Conservation (phyloP, 2,888 invertebrate species). For the Octonoba sinensis region DNA sequence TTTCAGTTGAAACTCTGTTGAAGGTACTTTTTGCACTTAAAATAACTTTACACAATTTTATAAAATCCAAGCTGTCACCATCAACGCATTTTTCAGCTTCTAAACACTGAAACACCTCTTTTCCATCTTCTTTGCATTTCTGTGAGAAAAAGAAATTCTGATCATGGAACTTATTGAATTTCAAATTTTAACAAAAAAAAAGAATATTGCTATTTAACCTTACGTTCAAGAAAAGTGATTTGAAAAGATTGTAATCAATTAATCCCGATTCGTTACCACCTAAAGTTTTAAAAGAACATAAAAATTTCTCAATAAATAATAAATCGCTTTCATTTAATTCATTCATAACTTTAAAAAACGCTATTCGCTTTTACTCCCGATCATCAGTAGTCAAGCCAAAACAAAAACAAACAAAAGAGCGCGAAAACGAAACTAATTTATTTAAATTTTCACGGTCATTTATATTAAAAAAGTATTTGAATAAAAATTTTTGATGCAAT, state of each 20-base stretch:
- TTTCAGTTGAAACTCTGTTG: slow-evolving; percentile 24
- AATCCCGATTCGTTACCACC: slow-evolving; percentile 34
- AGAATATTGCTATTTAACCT: background rate
- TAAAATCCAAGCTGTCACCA: slow-evolving; percentile 19
- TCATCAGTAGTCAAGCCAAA: no score
- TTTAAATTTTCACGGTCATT: no score
- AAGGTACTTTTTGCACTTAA: slow-evolving; percentile 23
- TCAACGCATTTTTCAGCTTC: slow-evolving; percentile 27
- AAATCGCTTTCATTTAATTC: slow-evolving; percentile 15
- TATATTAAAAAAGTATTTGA: no score
- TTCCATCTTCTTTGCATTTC: slow-evolving; percentile 16
- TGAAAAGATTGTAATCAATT: slow-evolving; percentile 39
- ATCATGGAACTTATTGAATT: background rate
- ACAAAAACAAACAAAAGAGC: no score
- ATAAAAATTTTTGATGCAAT: no score
- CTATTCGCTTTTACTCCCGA: no score
- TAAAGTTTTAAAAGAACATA: slow-evolving; percentile 34
- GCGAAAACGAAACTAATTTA: no score
- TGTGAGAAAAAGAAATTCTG: background rate
- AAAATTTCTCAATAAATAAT: slow-evolving; percentile 35
- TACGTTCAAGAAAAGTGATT: slow-evolving; percentile 14
- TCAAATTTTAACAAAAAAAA: background rate
- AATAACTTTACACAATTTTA: slow-evolving; percentile 31
- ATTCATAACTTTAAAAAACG: no score
- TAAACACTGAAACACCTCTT: slow-evolving; percentile 19